These are phyloP conservation scores for Scolopax rusticola DNA, from an alignment of 2,797 vertebrate genomes.

Conservation along the genomic window DNA sequence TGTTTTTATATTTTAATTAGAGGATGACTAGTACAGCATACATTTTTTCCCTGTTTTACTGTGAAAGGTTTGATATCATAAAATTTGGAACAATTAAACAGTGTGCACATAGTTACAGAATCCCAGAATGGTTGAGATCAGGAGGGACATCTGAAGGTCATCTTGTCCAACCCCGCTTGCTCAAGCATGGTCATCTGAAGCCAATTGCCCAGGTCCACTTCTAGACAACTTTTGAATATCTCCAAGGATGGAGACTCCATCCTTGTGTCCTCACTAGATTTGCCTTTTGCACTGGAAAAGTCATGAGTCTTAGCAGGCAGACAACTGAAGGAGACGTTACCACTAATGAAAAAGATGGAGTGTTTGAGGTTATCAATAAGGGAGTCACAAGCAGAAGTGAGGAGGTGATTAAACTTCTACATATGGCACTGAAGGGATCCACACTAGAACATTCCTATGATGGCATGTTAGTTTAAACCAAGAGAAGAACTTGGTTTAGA, in stretches of 20 bases:
- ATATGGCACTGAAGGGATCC: not conserved
- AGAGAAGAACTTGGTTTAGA: not conserved
- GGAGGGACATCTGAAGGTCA: not conserved
- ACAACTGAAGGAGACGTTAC: not conserved
- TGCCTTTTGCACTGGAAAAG: not conserved
- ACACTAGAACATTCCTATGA: not conserved
- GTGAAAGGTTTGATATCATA: not conserved
- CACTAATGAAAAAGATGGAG: not conserved
- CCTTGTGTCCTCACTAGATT: not conserved
- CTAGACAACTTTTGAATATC: not conserved
- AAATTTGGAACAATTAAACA: not conserved
- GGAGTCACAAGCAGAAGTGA: not conserved
- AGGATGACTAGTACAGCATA: not conserved
- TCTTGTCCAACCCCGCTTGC: not conserved
- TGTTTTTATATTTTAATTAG: not conserved
- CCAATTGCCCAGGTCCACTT: fast-evolving
- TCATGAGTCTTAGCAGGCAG: not conserved
- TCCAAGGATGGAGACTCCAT: not conserved
- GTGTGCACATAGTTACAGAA: not conserved
- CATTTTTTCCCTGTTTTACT: not conserved
- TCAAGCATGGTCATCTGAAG: not conserved
- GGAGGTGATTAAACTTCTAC: not conserved
- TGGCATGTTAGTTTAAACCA: not conserved
- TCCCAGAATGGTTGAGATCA: not conserved
- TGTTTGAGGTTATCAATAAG: not conserved